Percentiles rank a stretch among this genome's conserved stretches.
phyloP scores from a whole-genome alignment of 92 coral and sea anemone genomes.

The Epizoanthus stellaris region DNA sequence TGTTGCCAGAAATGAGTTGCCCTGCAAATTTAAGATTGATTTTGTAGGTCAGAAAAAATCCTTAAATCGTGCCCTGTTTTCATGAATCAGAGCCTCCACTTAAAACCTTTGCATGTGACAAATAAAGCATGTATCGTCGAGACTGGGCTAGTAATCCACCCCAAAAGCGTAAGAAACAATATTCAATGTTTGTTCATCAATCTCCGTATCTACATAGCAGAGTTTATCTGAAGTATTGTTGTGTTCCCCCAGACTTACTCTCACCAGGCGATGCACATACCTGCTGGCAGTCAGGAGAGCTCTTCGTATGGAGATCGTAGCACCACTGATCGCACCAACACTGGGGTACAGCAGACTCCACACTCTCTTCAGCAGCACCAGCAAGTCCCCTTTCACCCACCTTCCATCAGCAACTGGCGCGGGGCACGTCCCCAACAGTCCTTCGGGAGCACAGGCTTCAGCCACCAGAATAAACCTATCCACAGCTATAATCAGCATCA shows the following conservation, averaged over 20 bases:
- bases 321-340: neutral
- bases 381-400: constrained; percentile 22
- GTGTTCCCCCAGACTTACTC: constrained; percentile 12
- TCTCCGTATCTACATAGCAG: too few species aligned
- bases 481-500: constrained; percentile 35
- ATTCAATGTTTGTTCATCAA: too few species aligned
- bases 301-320: constrained; percentile 19
- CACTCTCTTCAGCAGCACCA: constrained; percentile 31
- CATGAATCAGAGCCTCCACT: too few species aligned
- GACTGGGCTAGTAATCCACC: too few species aligned
- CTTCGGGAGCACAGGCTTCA: constrained; percentile 19
- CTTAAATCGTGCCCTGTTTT: too few species aligned
- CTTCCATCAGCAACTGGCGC: constrained; percentile 22
- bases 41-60: too few species aligned
- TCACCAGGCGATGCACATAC: constrained; percentile 37
- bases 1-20: too few species aligned
- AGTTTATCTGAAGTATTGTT: neutral
- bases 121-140: too few species aligned
- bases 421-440: constrained; percentile 15
- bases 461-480: constrained; percentile 29
- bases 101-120: too few species aligned
- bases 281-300: constrained; percentile 32
- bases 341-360: constrained; percentile 32
- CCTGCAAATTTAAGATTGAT: too few species aligned
- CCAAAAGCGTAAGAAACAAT: too few species aligned